A percentile compares a stretch with the other conserved stretches of the same genome.
phyloP scores from a whole-genome alignment of 1,140 invertebrate genomes.

The Bombus haemorrhoidalis region DNA sequence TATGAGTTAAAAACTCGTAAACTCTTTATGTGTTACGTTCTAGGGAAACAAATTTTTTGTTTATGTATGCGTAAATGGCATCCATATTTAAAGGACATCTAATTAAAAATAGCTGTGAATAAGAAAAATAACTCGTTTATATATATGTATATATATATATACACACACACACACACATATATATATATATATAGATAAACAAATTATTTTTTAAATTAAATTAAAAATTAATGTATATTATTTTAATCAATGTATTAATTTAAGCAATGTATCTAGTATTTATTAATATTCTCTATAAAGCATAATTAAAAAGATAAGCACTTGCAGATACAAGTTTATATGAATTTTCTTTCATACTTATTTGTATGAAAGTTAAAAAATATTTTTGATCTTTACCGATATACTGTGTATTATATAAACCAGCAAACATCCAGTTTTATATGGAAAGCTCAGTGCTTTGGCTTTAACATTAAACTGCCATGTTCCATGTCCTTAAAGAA shows the following conservation, averaged over 20 bases:
- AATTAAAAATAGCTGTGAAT: neutral
- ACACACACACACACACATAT: no score
- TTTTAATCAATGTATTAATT: constrained; percentile 24
- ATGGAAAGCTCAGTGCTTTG: constrained; percentile 25
- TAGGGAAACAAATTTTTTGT: neutral
- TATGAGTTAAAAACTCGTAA: neutral
- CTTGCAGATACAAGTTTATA: constrained; percentile 26
- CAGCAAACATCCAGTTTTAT: constrained; percentile 26
- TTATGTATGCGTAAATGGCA: neutral
- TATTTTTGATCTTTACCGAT: constrained; percentile 15
- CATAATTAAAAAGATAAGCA: neutral
- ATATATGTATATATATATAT: neutral
- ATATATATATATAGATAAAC: neutral
- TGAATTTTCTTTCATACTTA: constrained; percentile 4
- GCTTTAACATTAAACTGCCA: constrained; percentile 70
- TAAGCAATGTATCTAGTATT: constrained; percentile 18
- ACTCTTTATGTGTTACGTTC: neutral
- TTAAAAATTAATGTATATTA: constrained; percentile 8
- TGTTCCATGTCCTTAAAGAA: constrained; percentile 61
- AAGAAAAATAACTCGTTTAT: neutral
- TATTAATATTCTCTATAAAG: constrained; percentile 11
- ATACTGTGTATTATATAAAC: constrained; percentile 4
- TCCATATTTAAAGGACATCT: neutral
- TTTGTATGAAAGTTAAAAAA: constrained; percentile 4
- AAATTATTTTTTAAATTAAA: constrained; percentile 1